Evolutionary conservation across 2,113 vertebrate species (phyloP).

Genomic region (Elanus axillaris): DNA sequence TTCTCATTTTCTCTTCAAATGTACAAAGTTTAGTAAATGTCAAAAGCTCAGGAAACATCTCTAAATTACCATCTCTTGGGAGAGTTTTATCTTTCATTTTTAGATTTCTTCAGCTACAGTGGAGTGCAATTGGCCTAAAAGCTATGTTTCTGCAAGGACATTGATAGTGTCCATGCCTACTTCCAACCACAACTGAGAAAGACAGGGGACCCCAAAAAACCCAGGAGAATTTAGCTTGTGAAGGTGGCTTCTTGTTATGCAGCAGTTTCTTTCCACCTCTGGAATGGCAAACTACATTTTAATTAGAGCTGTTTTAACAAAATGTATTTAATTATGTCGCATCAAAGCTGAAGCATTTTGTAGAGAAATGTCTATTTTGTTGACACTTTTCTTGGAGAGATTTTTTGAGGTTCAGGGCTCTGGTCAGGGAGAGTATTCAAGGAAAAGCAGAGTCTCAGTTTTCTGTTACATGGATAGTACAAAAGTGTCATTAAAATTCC

Average conservation of each 20-base stretch:
- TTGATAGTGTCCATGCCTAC: background rate
- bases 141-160: background rate
- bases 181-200: background rate
- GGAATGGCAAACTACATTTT: background rate
- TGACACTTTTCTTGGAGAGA: background rate
- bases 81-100: background rate
- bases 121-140: background rate
- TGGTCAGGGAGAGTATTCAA: background rate
- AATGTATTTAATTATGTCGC: background rate
- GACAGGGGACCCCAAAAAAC: background rate
- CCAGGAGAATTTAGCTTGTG: background rate
- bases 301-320: slow-evolving; percentile 14
- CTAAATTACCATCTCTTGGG: background rate
- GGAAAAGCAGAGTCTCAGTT: background rate
- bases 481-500: background rate
- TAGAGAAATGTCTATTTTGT: background rate
- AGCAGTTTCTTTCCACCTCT: slow-evolving; percentile 14
- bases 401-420: background rate
- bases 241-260: background rate
- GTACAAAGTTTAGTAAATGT: background rate
- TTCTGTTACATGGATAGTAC: background rate
- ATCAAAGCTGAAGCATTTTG: background rate
- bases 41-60: background rate
- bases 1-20: background rate
- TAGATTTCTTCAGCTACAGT: background rate